Conservation (phyloP, 1,140 invertebrate species). For the Lordiphosa stackelbergi region DNA sequence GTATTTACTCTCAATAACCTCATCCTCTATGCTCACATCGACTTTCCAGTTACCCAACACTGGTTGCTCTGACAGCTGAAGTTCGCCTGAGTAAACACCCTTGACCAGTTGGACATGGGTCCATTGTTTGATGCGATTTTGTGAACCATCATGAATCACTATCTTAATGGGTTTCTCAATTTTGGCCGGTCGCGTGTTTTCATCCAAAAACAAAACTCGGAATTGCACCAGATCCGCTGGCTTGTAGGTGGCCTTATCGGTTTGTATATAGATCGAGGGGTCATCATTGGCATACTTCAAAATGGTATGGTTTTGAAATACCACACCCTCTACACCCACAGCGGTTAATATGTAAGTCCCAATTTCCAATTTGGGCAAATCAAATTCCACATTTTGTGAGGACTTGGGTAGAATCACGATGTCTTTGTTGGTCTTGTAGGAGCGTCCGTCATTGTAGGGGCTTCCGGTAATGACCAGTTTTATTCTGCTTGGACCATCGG, state of each 20-base stretch:
- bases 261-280: slow-evolving; percentile 94
- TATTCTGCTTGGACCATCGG: slow-evolving; percentile 81
- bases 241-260: slow-evolving; percentile 96
- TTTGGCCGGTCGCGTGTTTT: slow-evolving; percentile 83
- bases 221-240: slow-evolving; percentile 91
- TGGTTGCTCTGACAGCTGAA: slow-evolving; percentile 89
- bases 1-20: slow-evolving; percentile 34
- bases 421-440: no score
- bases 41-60: slow-evolving; percentile 95
- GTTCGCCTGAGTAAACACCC: slow-evolving; percentile 87
- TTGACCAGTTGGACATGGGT: slow-evolving; percentile 82
- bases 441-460: slow-evolving; percentile 83
- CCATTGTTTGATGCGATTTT: slow-evolving; percentile 85
- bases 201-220: slow-evolving; percentile 88
- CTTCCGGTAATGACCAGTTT: slow-evolving; percentile 85
- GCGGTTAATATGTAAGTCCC: slow-evolving; percentile 89
- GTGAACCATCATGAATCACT: slow-evolving; percentile 47
- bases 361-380: slow-evolving; percentile 83
- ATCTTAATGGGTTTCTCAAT: slow-evolving; percentile 45
- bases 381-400: slow-evolving; percentile 83
- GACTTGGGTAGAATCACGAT: slow-evolving; percentile 83
- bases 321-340: slow-evolving; percentile 84
- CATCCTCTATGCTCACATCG: slow-evolving; percentile 78
- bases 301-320: slow-evolving; percentile 85
- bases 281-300: slow-evolving; percentile 90